Evolutionary conservation across 2,888 invertebrate species (phyloP).

Genomic region (Napeogenes inachia): DNA sequence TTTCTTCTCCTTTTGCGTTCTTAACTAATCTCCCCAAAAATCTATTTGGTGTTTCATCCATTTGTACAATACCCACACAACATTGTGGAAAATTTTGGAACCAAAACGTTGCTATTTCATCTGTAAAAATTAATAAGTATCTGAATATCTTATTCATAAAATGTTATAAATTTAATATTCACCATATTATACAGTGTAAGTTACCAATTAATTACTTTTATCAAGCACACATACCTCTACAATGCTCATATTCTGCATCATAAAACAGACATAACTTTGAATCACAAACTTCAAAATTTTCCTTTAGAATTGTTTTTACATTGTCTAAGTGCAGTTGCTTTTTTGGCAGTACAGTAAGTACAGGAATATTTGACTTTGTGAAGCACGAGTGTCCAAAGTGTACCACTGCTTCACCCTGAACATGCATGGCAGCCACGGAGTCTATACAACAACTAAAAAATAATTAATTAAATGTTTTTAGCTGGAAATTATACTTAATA

Average conservation of each 20-base stretch:
- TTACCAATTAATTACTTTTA: not conserved
- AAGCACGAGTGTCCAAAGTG: constrained; percentile 96
- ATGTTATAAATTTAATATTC: too few relatives aligned
- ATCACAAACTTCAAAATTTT: constrained; percentile 47
- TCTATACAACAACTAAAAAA: constrained; percentile 89
- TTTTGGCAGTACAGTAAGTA: constrained; percentile 84
- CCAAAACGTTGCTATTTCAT: constrained; percentile 48
- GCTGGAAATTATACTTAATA: too few relatives aligned
- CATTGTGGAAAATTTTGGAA: constrained; percentile 50
- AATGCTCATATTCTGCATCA: constrained; percentile 81
- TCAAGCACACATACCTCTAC: constrained; percentile 62
- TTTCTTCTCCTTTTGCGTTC: constrained; percentile 39
- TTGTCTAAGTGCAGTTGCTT: constrained; percentile 70
- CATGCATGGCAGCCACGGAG: constrained; percentile 92
- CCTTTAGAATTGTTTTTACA: constrained; percentile 36
- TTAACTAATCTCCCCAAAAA: constrained; percentile 54
- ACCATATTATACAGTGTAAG: too few relatives aligned
- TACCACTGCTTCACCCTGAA: constrained; percentile 88
- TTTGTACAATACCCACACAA: constrained; percentile 52
- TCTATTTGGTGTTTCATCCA: constrained; percentile 43
- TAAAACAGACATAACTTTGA: constrained; percentile 78
- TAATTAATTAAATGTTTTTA: too few relatives aligned
- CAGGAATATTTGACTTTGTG: constrained; percentile 85
- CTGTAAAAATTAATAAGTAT: constrained; percentile 36
- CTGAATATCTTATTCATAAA: too few relatives aligned